phyloP scores from a whole-genome alignment of 2,888 invertebrate species.

The Pseudococcus jackbeardsleyi region DNA sequence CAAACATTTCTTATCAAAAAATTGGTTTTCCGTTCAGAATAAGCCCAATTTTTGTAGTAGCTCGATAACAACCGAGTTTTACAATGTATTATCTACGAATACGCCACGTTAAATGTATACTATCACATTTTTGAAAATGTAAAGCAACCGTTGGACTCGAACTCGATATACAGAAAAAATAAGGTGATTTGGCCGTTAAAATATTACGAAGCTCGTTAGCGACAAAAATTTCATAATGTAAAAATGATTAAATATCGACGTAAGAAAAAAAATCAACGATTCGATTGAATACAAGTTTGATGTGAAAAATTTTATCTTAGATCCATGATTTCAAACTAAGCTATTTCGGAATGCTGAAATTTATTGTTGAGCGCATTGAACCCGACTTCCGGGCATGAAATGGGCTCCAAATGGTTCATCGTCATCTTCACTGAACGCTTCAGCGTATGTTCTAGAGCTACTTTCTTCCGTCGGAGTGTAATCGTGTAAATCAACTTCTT shows the following conservation, averaged over 20 bases:
- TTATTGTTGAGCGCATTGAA: constrained; percentile 51
- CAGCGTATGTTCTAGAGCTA: constrained; percentile 60
- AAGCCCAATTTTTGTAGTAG: not conserved
- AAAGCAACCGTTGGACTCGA: constrained; percentile 20
- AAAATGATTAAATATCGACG: constrained; percentile 41
- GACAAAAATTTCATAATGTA: constrained; percentile 27
- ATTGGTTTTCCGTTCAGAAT: not conserved
- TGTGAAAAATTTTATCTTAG: not conserved
- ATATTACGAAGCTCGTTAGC: constrained; percentile 41
- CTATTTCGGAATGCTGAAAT: constrained; percentile 36
- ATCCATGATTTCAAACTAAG: not conserved
- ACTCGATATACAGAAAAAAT: constrained; percentile 9
- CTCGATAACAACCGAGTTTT: not conserved
- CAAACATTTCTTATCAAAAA: not conserved
- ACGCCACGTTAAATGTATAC: not conserved
- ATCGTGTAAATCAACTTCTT: constrained; percentile 87
- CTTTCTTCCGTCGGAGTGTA: constrained; percentile 77
- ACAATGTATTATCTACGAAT: not conserved
- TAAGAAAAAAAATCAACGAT: not conserved
- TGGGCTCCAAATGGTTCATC: constrained; percentile 20
- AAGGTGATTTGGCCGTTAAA: constrained; percentile 20
- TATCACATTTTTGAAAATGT: constrained; percentile 22
- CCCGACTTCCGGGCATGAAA: constrained; percentile 23
- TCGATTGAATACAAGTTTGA: not conserved
- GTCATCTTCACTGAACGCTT: constrained; percentile 59